A percentile compares a stretch with the other conserved stretches of the same genome.
Evolutionary conservation across 2,113 vertebrate genomes (phyloP).

Genomic region (Sturnira hondurensis): DNA sequence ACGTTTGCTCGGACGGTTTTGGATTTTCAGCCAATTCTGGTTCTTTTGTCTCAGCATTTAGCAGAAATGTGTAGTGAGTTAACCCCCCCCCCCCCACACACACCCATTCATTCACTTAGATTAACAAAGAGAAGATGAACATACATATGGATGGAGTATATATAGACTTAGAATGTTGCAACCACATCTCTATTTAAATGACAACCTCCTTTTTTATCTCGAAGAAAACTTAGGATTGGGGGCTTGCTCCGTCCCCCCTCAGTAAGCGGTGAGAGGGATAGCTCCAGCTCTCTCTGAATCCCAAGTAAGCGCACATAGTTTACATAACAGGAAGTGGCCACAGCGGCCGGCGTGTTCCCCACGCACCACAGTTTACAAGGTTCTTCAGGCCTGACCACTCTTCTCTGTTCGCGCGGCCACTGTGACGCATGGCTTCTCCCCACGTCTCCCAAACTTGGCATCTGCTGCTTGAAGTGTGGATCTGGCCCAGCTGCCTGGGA

Average conservation of each 20-base stretch:
- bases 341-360: neutral
- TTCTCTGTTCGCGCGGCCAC: neutral
- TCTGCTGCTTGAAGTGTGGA: neutral
- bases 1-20: neutral
- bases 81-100: neutral
- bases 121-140: neutral
- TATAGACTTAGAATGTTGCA: neutral
- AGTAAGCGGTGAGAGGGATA: neutral
- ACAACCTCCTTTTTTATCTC: neutral
- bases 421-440: neutral
- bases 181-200: neutral
- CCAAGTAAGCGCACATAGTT: neutral
- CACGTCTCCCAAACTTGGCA: accelerated
- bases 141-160: neutral
- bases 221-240: neutral
- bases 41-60: neutral
- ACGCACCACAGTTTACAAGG: accelerated
- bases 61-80: neutral
- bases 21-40: neutral
- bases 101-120: neutral
- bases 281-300: neutral
- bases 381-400: accelerated
- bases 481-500: neutral
- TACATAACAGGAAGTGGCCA: too few relatives aligned
- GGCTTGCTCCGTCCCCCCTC: neutral